Conservation (phyloP, 2,113 vertebrate genomes). For the Callipepla californica region DNA sequence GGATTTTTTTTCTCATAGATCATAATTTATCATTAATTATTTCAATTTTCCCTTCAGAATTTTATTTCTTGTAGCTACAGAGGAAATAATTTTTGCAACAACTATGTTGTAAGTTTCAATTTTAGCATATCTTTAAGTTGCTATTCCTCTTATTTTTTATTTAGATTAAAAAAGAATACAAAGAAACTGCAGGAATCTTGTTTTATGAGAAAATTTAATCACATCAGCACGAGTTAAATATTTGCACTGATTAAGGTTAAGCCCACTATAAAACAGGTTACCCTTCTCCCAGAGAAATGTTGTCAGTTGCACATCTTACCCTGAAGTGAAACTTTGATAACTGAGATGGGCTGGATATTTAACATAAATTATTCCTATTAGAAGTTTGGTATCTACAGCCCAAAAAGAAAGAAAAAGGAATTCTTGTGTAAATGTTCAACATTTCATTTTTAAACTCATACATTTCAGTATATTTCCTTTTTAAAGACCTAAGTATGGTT, state of each 20-base stretch:
- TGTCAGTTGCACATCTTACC: neutral
- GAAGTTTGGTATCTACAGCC: neutral
- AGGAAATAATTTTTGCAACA: neutral
- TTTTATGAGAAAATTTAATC: neutral
- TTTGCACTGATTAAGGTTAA: neutral
- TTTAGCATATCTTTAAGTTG: neutral
- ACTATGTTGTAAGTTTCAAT: neutral
- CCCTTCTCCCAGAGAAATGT: neutral
- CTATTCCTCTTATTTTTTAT: neutral
- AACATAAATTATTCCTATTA: neutral
- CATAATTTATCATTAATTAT: rapidly evolving
- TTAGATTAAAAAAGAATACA: no score
- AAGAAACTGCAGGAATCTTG: neutral
- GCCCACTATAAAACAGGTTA: neutral
- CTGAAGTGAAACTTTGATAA: neutral
- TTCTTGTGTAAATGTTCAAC: neutral
- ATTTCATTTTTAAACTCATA: slow-evolving; percentile 16
- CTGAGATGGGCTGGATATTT: neutral
- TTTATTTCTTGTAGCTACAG: neutral
- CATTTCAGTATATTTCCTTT: neutral
- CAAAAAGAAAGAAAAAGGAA: neutral
- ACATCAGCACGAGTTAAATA: neutral
- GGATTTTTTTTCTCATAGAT: neutral
- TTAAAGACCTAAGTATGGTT: slow-evolving; percentile 16
- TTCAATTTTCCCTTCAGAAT: neutral